Evolutionary conservation across 2,113 vertebrate species (phyloP), one percentile per base, ranked within the genome.

Genomic region (Pseudorasbora parva): DNA sequence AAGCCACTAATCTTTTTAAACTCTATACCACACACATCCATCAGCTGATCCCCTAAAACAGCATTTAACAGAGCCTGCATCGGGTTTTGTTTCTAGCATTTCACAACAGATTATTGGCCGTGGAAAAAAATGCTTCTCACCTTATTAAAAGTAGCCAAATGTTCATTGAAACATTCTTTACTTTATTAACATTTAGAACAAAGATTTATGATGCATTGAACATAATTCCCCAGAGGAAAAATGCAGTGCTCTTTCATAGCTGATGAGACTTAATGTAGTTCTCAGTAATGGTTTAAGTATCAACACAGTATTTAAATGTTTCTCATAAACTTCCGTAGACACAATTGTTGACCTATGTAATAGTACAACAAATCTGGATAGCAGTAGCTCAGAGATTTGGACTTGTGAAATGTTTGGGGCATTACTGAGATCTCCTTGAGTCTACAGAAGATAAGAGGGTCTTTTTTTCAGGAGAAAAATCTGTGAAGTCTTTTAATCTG

Each of bases 1-100:
- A 85, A 80, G 49, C 54, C 68, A 51, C 68, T 86, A 85, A 85
- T 83, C 69, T 83, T 83, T 33, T 54, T 81, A 72, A 85, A 76
- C n/a, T 54, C 66, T 37, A 68, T 21, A 41, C 60, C 78, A 79
- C 57, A 78, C 69, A 76, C 21, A 72, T 78, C 19, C 78, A 82
- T 82, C 75, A n/a, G 64, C 17, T 54, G 57, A 81, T 76, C 72
- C 49, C 62, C 27, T 45, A 85, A 82, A 85, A 81, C 78, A 78
- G 47, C 51, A 78, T 69, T 78, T 73, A 84, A 74, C 78, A 64
- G n/a, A 21, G 41, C 15, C 17, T 30, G 43, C 37, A 60, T 11
- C 14, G 25, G 10, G 10, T 76, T 41, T 57, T 33, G 30, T n/a
- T 21, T 43, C 6, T 43, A 37, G 49, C 56, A 12, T 76, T 37